A percentile compares a stretch with the other conserved stretches of the same genome.
Conservation (phyloP, 2,797 vertebrate species). For the Clarias laeviceps region DNA sequence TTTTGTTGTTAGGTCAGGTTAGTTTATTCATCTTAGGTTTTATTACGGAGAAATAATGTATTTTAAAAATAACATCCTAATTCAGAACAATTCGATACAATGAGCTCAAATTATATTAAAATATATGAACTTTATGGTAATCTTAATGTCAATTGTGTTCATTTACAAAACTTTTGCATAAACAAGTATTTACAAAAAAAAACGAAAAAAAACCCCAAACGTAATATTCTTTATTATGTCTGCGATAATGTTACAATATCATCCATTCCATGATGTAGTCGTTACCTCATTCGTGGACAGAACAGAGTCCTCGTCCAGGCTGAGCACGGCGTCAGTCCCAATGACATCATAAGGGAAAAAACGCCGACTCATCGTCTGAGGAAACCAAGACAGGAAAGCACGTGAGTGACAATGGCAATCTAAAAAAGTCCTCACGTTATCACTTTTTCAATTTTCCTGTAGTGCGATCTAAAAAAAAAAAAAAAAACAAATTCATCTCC, state of each 20-base stretch:
- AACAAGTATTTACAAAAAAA: no score
- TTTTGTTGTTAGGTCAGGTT: background rate
- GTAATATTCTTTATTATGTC: background rate
- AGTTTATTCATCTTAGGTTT: background rate
- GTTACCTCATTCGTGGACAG: slow-evolving; percentile 83
- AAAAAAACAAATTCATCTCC: background rate
- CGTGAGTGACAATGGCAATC: slow-evolving; percentile 1
- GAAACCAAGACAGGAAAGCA: slow-evolving; percentile 27
- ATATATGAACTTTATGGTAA: background rate
- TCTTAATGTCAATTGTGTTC: no score
- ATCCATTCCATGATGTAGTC: background rate
- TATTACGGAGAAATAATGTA: background rate
- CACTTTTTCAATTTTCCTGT: slow-evolving; percentile 8
- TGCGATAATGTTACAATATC: background rate
- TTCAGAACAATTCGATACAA: background rate
- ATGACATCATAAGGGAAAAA: slow-evolving; percentile 76
- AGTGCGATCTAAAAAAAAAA: background rate
- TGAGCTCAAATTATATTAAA: background rate
- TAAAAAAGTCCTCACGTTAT: slow-evolving; percentile 23
- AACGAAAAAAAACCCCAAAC: no score
- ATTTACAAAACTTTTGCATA: no score
- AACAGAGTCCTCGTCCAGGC: slow-evolving; percentile 81
- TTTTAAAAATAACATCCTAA: background rate
- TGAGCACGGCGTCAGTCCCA: slow-evolving; percentile 77
- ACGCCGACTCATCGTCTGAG: slow-evolving; percentile 79